Percentiles rank a stretch among this genome's conserved stretches.
These are phyloP conservation scores for Drosophila limbata DNA, from an alignment of 2,888 invertebrate species.

Conservation along the genomic window DNA sequence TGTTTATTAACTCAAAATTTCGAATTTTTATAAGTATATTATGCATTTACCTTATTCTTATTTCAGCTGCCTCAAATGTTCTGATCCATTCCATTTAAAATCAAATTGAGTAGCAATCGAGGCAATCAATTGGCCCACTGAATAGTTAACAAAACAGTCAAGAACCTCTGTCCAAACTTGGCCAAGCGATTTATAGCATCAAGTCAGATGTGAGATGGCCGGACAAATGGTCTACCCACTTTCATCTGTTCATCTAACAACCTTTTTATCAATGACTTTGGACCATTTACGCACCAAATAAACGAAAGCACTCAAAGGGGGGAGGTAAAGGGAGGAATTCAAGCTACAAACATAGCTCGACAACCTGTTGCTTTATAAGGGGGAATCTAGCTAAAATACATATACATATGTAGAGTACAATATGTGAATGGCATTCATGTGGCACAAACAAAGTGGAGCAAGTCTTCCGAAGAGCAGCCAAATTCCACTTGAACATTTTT, in stretches of 20 bases:
- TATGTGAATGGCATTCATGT: constrained; percentile 48
- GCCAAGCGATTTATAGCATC: constrained; percentile 25
- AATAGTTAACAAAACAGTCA: constrained; percentile 63
- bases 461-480: constrained; percentile 60
- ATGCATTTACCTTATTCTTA: not conserved
- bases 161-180: constrained; percentile 50
- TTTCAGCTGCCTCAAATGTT: not conserved
- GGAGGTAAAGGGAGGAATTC: not conserved
- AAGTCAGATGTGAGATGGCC: constrained; percentile 14
- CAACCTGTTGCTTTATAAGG: not conserved
- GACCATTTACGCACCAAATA: constrained; percentile 19
- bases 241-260: constrained; percentile 33
- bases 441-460: constrained; percentile 67
- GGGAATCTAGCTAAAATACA: constrained; percentile 8
- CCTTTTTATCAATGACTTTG: constrained; percentile 61
- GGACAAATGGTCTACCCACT: constrained; percentile 57
- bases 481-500: constrained; percentile 74
- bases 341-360: constrained; percentile 44
- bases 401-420: constrained; percentile 5
- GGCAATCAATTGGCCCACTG: constrained; percentile 67
- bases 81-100: constrained; percentile 1
- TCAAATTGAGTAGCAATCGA: constrained; percentile 48
- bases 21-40: not conserved
- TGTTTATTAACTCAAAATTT: not conserved
- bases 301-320: constrained; percentile 36